Evolutionary conservation across 1,140 invertebrate species (phyloP), one percentile per base, ranked within the genome.

Genomic region (Atta colombica): DNA sequence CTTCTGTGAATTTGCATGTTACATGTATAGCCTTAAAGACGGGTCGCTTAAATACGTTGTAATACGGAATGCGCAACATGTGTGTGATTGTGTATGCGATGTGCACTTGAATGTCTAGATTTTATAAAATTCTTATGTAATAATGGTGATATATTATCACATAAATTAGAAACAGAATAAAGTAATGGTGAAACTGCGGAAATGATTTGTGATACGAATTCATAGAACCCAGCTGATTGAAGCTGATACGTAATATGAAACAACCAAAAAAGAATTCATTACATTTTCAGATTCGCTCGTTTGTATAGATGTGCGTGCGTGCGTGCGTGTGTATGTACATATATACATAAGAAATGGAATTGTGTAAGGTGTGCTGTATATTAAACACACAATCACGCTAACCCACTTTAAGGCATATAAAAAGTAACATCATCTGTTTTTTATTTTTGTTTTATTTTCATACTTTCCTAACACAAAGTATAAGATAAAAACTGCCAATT

Each of bases 11-110:
- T 58, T 84, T 58, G 51, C 21, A 45, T 60, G 8, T 28, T 82
- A 66, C 63, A 55, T 21, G 31, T 61, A 81, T 89, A 74, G 68
- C 86, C 88, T 77, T 90, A 66, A 74, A 87, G 28, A 60, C 39
- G 60, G 61, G 71, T 77, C 63, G 63, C 53, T 53, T 81, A 51
- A 25, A 55, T 80, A 49, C 28, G 21, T 80, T 68, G 16, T 21
- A 71, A 71, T 81, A 21, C 10, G 25, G 12, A 71, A 39, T 69
- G 21, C n/a, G 21, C 21, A n/a, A 55, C 25, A 31, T 51, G 31
- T 81, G 77, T 80, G 14, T 78, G 45, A 51, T 68, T 78, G 28
- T 66, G 60, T 77, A 78, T 80, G 63, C 63, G 21, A 80, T 21
- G 28, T 53, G 28, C 16, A 65, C 25, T 49, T 49, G 39, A 12